phyloP scores from a whole-genome alignment of 2,888 invertebrate genomes.

The Stenurella melanura region DNA sequence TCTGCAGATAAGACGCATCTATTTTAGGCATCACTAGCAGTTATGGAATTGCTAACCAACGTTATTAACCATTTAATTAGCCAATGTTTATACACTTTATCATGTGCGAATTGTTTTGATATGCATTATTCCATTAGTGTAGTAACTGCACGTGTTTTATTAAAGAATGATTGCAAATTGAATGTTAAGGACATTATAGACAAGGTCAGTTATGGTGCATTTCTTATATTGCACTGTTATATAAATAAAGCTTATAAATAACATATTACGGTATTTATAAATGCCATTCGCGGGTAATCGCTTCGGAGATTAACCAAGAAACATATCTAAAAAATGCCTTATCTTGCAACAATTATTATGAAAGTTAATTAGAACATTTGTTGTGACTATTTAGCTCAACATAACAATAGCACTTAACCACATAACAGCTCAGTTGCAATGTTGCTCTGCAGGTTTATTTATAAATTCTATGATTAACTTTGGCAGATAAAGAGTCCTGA shows the following conservation, averaged over 20 bases:
- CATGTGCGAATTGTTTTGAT: background rate
- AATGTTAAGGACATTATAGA: conserved; percentile 2
- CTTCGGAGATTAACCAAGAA: background rate
- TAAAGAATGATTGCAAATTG: conserved; percentile 2
- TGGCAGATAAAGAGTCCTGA: too few relatives aligned
- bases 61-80: background rate
- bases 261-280: background rate
- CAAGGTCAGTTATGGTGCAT: background rate
- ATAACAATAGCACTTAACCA: too few relatives aligned
- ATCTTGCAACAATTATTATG: background rate
- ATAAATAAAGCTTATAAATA: background rate
- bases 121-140: background rate
- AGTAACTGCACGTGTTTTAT: conserved; percentile 1
- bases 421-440: too few relatives aligned
- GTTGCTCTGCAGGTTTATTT: too few relatives aligned
- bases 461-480: too few relatives aligned
- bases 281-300: background rate
- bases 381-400: too few relatives aligned
- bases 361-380: too few relatives aligned
- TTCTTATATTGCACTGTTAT: background rate
- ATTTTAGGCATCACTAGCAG: background rate
- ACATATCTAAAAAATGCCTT: background rate
- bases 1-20: too few relatives aligned
- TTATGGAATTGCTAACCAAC: background rate
- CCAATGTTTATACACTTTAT: background rate